Conservation (phyloP, 1,140 invertebrate genomes). For the Stratiolaelaps scimitus region DNA sequence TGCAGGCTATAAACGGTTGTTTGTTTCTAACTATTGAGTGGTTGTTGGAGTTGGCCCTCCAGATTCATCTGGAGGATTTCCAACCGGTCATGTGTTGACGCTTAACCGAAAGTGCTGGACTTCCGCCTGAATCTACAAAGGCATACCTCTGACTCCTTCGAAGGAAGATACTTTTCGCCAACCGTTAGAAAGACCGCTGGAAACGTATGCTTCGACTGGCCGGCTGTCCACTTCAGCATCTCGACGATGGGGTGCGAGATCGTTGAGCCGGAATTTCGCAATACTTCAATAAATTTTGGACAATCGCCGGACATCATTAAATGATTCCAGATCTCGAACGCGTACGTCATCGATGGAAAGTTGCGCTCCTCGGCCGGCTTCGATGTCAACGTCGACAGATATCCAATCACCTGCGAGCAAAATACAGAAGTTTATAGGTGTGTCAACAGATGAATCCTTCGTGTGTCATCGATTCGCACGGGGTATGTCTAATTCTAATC, state of each 20-base stretch:
- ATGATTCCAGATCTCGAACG: slow-evolving; percentile 22
- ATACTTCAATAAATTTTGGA: slow-evolving; percentile 9
- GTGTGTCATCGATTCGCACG: no score
- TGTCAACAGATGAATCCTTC: no score
- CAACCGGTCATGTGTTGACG: neutral
- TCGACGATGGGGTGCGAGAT: neutral
- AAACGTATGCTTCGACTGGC: slow-evolving; percentile 24
- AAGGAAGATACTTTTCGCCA: neutral
- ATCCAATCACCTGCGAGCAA: slow-evolving; percentile 5
- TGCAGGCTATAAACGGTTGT: neutral
- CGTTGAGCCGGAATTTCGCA: neutral
- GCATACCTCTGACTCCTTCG: slow-evolving; percentile 10
- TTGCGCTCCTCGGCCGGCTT: slow-evolving; percentile 19
- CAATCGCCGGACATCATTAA: slow-evolving; percentile 25
- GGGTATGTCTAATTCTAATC: no score
- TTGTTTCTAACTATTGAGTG: no score
- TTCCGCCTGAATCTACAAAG: neutral
- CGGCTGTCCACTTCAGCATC: slow-evolving; percentile 15
- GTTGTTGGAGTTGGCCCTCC: no score
- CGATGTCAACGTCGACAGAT: neutral
- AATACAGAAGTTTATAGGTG: no score
- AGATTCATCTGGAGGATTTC: neutral
- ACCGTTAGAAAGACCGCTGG: slow-evolving; percentile 4
- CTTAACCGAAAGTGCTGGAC: neutral
- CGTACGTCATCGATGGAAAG: slow-evolving; percentile 7